These are phyloP conservation scores for Acromyrmex heyeri DNA, from an alignment of 1,140 invertebrate genomes.

Conservation along the genomic window DNA sequence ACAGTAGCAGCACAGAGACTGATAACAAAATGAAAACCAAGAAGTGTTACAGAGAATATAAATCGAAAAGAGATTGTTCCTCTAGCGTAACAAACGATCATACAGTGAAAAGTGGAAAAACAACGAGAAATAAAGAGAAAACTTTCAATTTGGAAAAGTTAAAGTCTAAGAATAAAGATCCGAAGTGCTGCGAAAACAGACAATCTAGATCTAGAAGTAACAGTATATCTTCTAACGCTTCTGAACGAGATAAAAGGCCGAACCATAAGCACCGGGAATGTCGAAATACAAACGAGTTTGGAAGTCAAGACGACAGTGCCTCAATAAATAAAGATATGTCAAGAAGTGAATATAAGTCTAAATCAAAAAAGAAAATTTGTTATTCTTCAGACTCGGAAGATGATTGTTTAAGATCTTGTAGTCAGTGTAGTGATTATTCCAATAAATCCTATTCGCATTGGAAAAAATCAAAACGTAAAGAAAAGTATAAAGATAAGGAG, in stretches of 20 bases:
- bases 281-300: constrained; percentile 38
- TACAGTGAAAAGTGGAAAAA: constrained; percentile 28
- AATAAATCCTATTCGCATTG: constrained; percentile 59
- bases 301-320: constrained; percentile 34
- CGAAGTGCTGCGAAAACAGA: constrained; percentile 49
- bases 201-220: constrained; percentile 70
- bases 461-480: constrained; percentile 73
- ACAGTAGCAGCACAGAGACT: constrained; percentile 54
- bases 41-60: constrained; percentile 46
- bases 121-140: constrained; percentile 56
- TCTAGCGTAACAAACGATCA: constrained; percentile 36
- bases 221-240: constrained; percentile 63
- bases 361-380: constrained; percentile 35
- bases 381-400: constrained; percentile 47
- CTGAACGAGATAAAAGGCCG: constrained; percentile 34
- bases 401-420: constrained; percentile 58
- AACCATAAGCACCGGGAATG: constrained; percentile 35
- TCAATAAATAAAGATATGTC: constrained; percentile 40
- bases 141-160: constrained; percentile 14
- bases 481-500: constrained; percentile 68
- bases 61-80: constrained; percentile 48
- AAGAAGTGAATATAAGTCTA: constrained; percentile 45
- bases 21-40: constrained; percentile 30
- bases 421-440: constrained; percentile 70
- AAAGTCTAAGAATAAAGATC: constrained; percentile 46